phyloP scores from a whole-genome alignment of 2,113 vertebrate genomes.

The Pelmatolapia mariae region DNA sequence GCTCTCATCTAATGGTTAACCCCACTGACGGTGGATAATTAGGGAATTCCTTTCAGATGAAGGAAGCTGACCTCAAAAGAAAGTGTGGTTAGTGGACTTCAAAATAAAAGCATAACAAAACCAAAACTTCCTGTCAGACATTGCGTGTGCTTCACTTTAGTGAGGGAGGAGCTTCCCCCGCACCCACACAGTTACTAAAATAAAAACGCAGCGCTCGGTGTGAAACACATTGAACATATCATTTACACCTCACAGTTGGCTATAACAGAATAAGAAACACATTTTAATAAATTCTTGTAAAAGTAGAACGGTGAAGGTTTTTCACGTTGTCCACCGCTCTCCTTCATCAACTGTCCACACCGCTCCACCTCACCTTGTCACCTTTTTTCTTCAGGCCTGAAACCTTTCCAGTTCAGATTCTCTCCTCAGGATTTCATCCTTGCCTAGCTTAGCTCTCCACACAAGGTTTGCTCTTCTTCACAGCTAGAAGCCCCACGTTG shows the following conservation, averaged over 20 bases:
- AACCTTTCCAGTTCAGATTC: background rate
- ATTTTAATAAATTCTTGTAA: background rate
- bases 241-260: background rate
- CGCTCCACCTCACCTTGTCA: background rate
- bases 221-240: background rate
- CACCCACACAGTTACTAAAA: background rate
- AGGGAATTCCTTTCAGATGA: background rate
- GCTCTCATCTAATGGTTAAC: background rate
- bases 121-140: background rate
- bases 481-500: background rate
- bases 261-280: background rate
- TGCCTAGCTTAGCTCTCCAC: background rate
- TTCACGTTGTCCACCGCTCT: background rate
- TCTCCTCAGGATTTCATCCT: background rate
- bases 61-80: background rate
- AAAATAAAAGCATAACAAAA: background rate
- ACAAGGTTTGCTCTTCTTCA: background rate
- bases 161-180: background rate
- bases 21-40: background rate
- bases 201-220: rapidly evolving
- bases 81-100: background rate
- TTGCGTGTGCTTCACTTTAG: background rate
- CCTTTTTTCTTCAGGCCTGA: background rate
- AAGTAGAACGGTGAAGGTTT: background rate
- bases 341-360: background rate